A percentile compares a stretch with the other conserved stretches of the same genome.
phyloP scores from a whole-genome alignment of 1,140 invertebrate genomes.

The Drosophila carrolli region DNA sequence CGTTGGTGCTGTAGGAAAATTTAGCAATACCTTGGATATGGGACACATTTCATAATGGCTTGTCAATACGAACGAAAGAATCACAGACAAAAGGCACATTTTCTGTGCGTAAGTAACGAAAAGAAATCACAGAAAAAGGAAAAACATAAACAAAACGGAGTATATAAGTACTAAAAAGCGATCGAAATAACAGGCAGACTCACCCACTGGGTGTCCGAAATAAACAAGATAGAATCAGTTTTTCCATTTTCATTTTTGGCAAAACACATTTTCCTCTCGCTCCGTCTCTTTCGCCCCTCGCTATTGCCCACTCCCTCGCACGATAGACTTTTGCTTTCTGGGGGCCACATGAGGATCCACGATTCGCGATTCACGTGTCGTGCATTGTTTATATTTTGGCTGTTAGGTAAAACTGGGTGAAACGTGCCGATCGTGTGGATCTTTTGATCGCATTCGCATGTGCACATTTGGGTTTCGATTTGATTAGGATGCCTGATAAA shows the following conservation, averaged over 20 bases:
- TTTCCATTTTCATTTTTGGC: slow-evolving; percentile 26
- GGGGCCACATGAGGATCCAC: slow-evolving; percentile 14
- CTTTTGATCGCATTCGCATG: slow-evolving; percentile 2
- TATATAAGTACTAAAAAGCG: slow-evolving; percentile 13
- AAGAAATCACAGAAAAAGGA: background rate
- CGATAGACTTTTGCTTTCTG: slow-evolving; percentile 22
- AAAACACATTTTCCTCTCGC: slow-evolving; percentile 16
- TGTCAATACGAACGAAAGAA: background rate
- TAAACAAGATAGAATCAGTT: slow-evolving; percentile 47
- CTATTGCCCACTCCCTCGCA: background rate
- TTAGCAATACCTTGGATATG: slow-evolving; percentile 6
- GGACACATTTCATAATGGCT: background rate
- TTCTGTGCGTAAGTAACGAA: slow-evolving; percentile 21
- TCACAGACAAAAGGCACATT: slow-evolving; percentile 6
- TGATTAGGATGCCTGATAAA: background rate
- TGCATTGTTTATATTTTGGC: slow-evolving; percentile 40
- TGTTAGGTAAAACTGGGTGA: slow-evolving; percentile 34
- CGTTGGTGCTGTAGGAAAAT: slow-evolving; percentile 8
- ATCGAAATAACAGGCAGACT: slow-evolving; percentile 35
- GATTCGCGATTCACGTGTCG: slow-evolving; percentile 30
- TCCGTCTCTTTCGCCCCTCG: background rate
- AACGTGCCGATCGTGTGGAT: slow-evolving; percentile 24
- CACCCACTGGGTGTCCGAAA: slow-evolving; percentile 35
- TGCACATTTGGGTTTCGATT: background rate
- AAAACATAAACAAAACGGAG: slow-evolving; percentile 34